phyloP scores from a whole-genome alignment of 2,113 vertebrate genomes.

The Sinocyclocheilus maitianheensis region DNA sequence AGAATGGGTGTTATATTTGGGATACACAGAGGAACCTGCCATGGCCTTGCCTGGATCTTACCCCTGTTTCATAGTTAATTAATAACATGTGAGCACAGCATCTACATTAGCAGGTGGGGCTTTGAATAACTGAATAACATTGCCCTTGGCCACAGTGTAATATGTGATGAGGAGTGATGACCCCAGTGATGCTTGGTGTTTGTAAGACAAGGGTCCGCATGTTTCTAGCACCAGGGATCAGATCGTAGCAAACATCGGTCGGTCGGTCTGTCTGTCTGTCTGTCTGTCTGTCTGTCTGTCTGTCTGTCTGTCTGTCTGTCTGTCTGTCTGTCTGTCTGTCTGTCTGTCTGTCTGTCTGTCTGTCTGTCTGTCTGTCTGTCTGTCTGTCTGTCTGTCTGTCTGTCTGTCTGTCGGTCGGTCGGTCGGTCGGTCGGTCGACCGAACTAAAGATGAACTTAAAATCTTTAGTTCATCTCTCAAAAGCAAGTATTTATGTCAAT shows the following conservation, averaged over 20 bases:
- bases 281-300: no score
- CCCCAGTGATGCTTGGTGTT: constrained; percentile 63
- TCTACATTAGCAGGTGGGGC: constrained; percentile 59
- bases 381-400: no score
- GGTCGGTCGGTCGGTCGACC: no score
- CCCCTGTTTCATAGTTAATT: constrained; percentile 69
- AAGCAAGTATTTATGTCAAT: no score
- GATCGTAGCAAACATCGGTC: background rate
- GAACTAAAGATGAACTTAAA: no score
- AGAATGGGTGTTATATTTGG: constrained; percentile 10
- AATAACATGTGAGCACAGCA: constrained; percentile 72
- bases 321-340: no score
- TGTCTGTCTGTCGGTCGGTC: no score
- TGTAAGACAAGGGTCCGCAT: constrained; percentile 66
- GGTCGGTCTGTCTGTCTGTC: no score
- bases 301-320: no score
- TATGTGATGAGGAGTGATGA: constrained; percentile 59
- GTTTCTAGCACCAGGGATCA: constrained; percentile 49
- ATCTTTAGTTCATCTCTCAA: no score
- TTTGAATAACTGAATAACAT: constrained; percentile 58
- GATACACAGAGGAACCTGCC: background rate
- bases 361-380: no score
- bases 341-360: no score
- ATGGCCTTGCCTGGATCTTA: constrained; percentile 52
- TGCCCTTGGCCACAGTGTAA: constrained; percentile 67